Evolutionary conservation across 2,888 invertebrate species (phyloP), one percentile per base, ranked within the genome.

Genomic region (Eustalomyia histrio): DNA sequence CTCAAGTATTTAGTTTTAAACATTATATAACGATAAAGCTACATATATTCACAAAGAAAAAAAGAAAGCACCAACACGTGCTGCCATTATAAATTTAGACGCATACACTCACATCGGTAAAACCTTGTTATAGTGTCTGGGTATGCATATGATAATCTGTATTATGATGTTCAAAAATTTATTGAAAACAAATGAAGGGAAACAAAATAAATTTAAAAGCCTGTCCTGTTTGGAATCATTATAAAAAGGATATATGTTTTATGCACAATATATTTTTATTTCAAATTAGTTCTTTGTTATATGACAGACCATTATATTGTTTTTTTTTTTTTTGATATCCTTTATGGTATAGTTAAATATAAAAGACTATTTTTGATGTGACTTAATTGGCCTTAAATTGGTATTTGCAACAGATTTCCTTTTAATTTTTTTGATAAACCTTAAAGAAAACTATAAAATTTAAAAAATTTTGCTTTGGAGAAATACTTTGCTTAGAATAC

Each of bases 31-130:
- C n/a, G n/a, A n/a, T n/a, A n/a, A n/a, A n/a, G n/a, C n/a, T n/a
- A n/a, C n/a, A n/a, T n/a, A n/a, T n/a, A n/a, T n/a, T n/a, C n/a
- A n/a, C n/a, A n/a, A n/a, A n/a, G n/a, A n/a, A 43, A 43, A 14
- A 43, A 43, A 43, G 18, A 53, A 18, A 65, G 53, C 53, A 65
- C 53, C 35, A 65, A 35, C 53, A 65, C 65, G 65, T 65, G 65
- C 52, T 65, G 17, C 65, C 65, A 35, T 65, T 53, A 65, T 65
- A 65, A 65, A 65, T 65, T 18, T 65, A 53, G 21, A 18, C 65
- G 39, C 53, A 65, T 5, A 65, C 17, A 21, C 12, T n/a, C 7
- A 47, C 14, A 24, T 7, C 14, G 1, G 2, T 50, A 1, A 43
- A 63, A 21, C 21, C 2, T 21, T 21, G 21, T 21, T 4, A 21